Conservation (phyloP, 2,888 invertebrate genomes). For the Drosophila differens region DNA sequence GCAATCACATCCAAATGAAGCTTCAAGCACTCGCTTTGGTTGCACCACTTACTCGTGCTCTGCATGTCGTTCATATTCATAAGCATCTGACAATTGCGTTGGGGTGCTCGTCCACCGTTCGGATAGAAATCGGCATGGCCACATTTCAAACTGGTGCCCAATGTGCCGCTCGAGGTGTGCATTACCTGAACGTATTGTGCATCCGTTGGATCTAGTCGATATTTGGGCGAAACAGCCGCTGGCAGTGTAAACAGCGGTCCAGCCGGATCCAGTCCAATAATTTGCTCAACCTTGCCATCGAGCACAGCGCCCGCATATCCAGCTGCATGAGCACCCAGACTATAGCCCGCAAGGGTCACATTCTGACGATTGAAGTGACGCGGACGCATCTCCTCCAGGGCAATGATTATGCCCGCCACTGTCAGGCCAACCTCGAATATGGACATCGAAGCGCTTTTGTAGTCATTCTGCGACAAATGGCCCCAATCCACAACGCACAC, state of each 20-base stretch:
- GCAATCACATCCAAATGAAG: neutral
- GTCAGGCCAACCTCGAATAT: slow-evolving; percentile 84
- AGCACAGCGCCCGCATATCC: slow-evolving; percentile 83
- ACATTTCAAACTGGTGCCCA: slow-evolving; percentile 81
- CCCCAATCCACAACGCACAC: slow-evolving; percentile 85
- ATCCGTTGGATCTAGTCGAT: slow-evolving; percentile 82
- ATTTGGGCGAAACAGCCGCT: slow-evolving; percentile 77
- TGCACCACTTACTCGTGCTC: slow-evolving; percentile 76
- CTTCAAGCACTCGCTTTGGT: no score
- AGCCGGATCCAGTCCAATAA: slow-evolving; percentile 85
- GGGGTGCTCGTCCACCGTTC: slow-evolving; percentile 83
- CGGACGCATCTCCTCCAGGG: slow-evolving; percentile 75
- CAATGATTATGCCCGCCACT: slow-evolving; percentile 82
- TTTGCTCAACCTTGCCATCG: slow-evolving; percentile 82
- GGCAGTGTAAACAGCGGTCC: slow-evolving; percentile 84
- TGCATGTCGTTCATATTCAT: slow-evolving; percentile 75
- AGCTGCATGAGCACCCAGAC: slow-evolving; percentile 84
- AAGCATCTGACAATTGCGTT: slow-evolving; percentile 80
- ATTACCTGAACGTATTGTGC: slow-evolving; percentile 84
- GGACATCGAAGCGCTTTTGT: slow-evolving; percentile 83
- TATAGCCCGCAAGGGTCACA: slow-evolving; percentile 84
- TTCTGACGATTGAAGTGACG: slow-evolving; percentile 75
- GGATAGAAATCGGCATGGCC: slow-evolving; percentile 85
- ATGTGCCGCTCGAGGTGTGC: slow-evolving; percentile 83
- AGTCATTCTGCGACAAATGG: slow-evolving; percentile 80